Conservation (phyloP, 2,797 vertebrate species). For the Lutjanus campechanus region DNA sequence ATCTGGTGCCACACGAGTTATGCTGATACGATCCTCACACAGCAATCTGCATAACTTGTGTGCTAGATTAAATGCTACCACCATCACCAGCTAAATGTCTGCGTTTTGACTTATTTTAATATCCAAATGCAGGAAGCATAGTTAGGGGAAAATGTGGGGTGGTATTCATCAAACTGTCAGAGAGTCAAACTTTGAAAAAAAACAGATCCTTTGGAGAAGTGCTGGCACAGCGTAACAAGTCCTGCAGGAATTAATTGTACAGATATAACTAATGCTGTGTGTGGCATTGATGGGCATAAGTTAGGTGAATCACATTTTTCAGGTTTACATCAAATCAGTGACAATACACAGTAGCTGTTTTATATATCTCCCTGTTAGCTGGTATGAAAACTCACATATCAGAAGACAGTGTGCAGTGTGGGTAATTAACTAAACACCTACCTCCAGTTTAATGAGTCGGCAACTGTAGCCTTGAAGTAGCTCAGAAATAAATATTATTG, state of each 20-base stretch:
- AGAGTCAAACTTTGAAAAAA: constrained; percentile 23
- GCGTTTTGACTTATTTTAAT: constrained; percentile 56
- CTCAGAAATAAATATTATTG: neutral
- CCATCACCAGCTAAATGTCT: constrained; percentile 38
- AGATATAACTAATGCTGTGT: constrained; percentile 7
- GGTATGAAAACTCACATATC: neutral
- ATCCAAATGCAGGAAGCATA: constrained; percentile 29
- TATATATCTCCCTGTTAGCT: constrained; percentile 15
- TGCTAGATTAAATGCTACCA: constrained; percentile 40
- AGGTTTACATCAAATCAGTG: constrained; percentile 19
- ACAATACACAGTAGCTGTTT: neutral
- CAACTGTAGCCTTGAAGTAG: neutral
- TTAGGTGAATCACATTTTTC: constrained; percentile 19
- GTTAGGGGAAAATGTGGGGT: constrained; percentile 8
- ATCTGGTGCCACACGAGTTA: constrained; percentile 40
- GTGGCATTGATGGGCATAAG: constrained; percentile 4
- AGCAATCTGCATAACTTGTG: constrained; percentile 41
- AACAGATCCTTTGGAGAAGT: constrained; percentile 25
- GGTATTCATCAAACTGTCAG: constrained; percentile 61
- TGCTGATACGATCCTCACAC: constrained; percentile 30
- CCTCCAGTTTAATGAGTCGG: constrained; percentile 3
- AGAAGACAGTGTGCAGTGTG: neutral
- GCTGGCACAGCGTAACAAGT: constrained; percentile 44
- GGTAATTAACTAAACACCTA: constrained; percentile 1
- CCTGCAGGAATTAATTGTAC: constrained; percentile 25